Conservation (phyloP, 1,140 invertebrate genomes). For the Drosophila cardini region DNA sequence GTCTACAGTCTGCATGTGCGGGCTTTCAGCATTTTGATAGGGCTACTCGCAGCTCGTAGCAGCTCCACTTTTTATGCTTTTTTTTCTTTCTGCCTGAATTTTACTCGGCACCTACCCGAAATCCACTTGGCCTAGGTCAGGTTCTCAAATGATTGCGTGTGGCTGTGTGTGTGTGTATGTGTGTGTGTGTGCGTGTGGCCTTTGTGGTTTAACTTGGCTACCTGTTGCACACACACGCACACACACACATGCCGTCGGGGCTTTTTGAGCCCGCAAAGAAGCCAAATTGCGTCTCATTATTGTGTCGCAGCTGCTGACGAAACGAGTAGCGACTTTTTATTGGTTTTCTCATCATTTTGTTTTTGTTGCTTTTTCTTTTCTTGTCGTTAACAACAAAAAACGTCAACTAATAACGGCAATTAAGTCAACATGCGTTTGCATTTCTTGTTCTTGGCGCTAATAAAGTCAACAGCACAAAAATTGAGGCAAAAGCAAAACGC, state of each 20-base stretch:
- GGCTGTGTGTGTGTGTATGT: slow-evolving; percentile 46
- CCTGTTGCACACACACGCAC: slow-evolving; percentile 60
- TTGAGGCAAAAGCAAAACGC: slow-evolving; percentile 1
- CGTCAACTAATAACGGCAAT: slow-evolving; percentile 74
- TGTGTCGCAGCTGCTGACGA: slow-evolving; percentile 57
- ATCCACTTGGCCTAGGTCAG: slow-evolving; percentile 79
- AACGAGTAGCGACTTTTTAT: slow-evolving; percentile 16
- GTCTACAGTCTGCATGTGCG: slow-evolving; percentile 45
- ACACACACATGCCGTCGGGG: slow-evolving; percentile 26
- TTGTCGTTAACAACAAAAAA: slow-evolving; percentile 1
- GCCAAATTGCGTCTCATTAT: slow-evolving; percentile 65
- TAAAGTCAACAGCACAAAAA: slow-evolving; percentile 48
- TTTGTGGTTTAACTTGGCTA: slow-evolving; percentile 69
- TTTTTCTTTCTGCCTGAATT: slow-evolving; percentile 3
- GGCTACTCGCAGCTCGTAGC: slow-evolving; percentile 22
- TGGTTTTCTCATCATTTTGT: not conserved
- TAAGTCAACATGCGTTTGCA: slow-evolving; percentile 73
- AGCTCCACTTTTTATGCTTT: slow-evolving; percentile 42
- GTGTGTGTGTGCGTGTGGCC: slow-evolving; percentile 62
- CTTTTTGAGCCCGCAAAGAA: slow-evolving; percentile 29
- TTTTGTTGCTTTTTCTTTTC: too few species aligned
- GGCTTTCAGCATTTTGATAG: slow-evolving; percentile 47
- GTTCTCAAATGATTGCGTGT: slow-evolving; percentile 31
- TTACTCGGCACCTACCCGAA: slow-evolving; percentile 69
- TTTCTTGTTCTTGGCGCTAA: slow-evolving; percentile 58